Conservation (phyloP, 1,140 invertebrate species). For the Ladona fulva region DNA sequence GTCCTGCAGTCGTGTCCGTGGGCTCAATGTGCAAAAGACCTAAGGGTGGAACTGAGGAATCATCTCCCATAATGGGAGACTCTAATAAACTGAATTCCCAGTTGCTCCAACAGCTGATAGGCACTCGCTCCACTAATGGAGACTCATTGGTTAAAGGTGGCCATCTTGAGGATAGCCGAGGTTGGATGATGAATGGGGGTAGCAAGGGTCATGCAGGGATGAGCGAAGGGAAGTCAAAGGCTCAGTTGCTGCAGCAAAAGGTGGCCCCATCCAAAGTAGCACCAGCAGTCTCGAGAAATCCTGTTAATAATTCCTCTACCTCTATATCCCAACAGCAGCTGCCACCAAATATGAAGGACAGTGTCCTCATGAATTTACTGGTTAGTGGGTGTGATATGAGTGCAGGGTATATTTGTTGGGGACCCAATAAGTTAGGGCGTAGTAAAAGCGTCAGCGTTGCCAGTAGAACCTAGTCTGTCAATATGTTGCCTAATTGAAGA, state of each 20-base stretch:
- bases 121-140: not conserved
- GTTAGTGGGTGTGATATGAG: slow-evolving; percentile 85
- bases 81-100: slow-evolving; percentile 34
- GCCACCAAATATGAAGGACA: slow-evolving; percentile 40
- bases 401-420: slow-evolving; percentile 77
- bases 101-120: slow-evolving; percentile 41
- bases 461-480: not conserved
- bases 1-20: not conserved
- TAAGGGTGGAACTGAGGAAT: not conserved
- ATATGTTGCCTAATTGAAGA: not conserved
- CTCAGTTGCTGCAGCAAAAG: slow-evolving; percentile 30
- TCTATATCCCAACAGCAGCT: slow-evolving; percentile 14
- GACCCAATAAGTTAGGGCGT: slow-evolving; percentile 27
- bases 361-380: slow-evolving; percentile 82
- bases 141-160: slow-evolving; percentile 16
- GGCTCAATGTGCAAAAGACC: not conserved
- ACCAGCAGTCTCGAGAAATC: slow-evolving; percentile 19
- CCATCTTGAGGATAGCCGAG: slow-evolving; percentile 22
- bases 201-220: slow-evolving; percentile 11
- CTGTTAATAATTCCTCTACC: slow-evolving; percentile 19
- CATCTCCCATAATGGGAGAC: not conserved
- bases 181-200: slow-evolving; percentile 22
- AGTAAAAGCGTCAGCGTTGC: slow-evolving; percentile 3
- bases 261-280: slow-evolving; percentile 31
- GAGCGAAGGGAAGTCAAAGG: slow-evolving; percentile 25